phyloP scores from a whole-genome alignment of 2,888 invertebrate genomes.

The Aradus depressus region DNA sequence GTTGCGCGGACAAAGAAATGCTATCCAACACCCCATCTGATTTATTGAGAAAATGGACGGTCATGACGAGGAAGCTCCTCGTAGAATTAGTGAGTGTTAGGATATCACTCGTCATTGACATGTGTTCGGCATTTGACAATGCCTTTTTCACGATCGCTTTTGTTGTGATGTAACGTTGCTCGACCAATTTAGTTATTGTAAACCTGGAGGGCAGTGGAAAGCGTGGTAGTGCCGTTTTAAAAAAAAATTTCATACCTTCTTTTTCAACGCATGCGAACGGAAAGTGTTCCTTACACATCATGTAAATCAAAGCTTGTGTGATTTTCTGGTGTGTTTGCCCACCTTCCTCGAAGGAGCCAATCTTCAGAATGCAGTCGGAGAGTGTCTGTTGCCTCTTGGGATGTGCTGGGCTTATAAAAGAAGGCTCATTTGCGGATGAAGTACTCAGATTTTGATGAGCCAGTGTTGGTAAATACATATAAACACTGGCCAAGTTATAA shows the following conservation, averaged over 20 bases:
- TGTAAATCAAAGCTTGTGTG: slow-evolving; percentile 9
- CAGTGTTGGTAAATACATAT: too few relatives aligned
- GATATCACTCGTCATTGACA: slow-evolving; percentile 9
- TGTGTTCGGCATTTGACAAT: background rate
- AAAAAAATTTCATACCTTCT: slow-evolving; percentile 8
- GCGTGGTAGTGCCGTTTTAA: slow-evolving; percentile 7
- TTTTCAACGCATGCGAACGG: slow-evolving; percentile 15
- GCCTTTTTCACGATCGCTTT: slow-evolving; percentile 5
- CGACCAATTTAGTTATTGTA: too few relatives aligned
- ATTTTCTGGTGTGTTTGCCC: slow-evolving; percentile 10
- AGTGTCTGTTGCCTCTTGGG: slow-evolving; percentile 12
- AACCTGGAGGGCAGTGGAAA: too few relatives aligned
- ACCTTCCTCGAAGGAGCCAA: slow-evolving; percentile 10
- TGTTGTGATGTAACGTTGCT: slow-evolving; percentile 11
- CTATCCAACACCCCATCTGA: slow-evolving; percentile 5
- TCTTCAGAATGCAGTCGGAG: slow-evolving; percentile 5
- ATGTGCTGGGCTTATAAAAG: slow-evolving; percentile 5
- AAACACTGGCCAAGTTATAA: too few relatives aligned
- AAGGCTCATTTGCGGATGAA: slow-evolving; percentile 9
- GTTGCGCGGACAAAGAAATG: slow-evolving; percentile 10
- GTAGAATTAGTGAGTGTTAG: slow-evolving; percentile 12
- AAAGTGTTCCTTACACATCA: slow-evolving; percentile 11
- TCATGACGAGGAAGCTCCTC: slow-evolving; percentile 13
- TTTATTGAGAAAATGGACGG: slow-evolving; percentile 10
- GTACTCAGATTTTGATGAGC: slow-evolving; percentile 1